A percentile compares a stretch with the other conserved stretches of the same genome.
These are phyloP conservation scores for Diplodus sargus DNA, from an alignment of 2,797 vertebrate species.

Conservation along the genomic window DNA sequence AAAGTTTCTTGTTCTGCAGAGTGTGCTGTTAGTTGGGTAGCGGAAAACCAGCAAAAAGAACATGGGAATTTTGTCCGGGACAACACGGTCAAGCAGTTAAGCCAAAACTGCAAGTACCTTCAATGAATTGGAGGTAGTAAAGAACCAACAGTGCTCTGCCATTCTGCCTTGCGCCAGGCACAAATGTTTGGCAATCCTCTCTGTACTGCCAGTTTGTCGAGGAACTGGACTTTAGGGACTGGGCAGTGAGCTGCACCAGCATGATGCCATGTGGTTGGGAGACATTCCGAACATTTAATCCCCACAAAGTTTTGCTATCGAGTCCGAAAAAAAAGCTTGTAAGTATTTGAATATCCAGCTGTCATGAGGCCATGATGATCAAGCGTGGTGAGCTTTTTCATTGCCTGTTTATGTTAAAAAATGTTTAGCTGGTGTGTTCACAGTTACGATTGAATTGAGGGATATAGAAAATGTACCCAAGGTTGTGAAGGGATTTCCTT, in stretches of 20 bases:
- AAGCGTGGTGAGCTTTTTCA: not conserved
- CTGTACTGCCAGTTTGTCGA: slow-evolving; percentile 2
- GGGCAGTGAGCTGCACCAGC: slow-evolving; percentile 23
- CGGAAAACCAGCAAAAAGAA: not conserved
- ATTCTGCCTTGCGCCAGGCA: slow-evolving; percentile 25
- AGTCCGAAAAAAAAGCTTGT: slow-evolving; percentile 5
- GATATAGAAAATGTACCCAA: too few relatives aligned
- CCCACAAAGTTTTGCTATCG: slow-evolving; percentile 18
- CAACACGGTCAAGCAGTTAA: slow-evolving; percentile 1
- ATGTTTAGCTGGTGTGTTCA: not conserved
- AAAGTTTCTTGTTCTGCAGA: not conserved
- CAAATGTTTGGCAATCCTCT: slow-evolving; percentile 12
- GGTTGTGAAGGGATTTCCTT: not conserved
- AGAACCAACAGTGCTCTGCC: not conserved
- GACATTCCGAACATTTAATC: slow-evolving; percentile 20
- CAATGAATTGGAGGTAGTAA: not conserved
- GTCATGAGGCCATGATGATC: not conserved
- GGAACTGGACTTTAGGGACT: slow-evolving; percentile 24
- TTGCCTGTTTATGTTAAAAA: not conserved
- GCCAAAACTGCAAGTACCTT: not conserved
- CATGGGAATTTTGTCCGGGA: not conserved
- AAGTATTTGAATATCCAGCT: slow-evolving; percentile 14
- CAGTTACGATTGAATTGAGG: not conserved
- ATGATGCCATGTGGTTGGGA: slow-evolving; percentile 26
- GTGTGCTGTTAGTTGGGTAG: not conserved